Percentiles rank a stretch among this genome's conserved stretches.
These are phyloP conservation scores for human DNA, from an alignment of 2,113 vertebrate genomes.

Conservation along the genomic window DNA sequence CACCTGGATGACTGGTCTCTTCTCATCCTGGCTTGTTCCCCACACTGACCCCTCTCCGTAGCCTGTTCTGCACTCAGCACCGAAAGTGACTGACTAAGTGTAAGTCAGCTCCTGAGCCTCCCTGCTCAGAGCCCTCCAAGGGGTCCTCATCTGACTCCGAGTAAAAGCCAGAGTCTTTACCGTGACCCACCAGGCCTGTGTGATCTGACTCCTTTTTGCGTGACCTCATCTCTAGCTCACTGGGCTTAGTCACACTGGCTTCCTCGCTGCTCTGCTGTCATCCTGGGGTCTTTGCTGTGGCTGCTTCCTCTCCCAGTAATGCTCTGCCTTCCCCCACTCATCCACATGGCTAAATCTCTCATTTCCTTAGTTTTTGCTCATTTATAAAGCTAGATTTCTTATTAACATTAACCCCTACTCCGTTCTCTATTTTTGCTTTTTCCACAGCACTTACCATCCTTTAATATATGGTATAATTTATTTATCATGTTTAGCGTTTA, in stretches of 20 bases:
- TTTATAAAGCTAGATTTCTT: background rate
- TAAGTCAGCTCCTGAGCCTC: background rate
- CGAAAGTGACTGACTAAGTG: background rate
- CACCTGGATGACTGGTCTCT: background rate
- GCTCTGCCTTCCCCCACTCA: background rate
- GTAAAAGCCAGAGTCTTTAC: background rate
- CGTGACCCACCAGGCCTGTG: fast-evolving
- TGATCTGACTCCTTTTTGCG: fast-evolving
- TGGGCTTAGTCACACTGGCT: background rate
- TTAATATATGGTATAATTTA: background rate
- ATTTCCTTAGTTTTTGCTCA: background rate
- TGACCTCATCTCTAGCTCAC: background rate
- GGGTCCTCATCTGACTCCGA: fast-evolving
- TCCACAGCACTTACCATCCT: background rate
- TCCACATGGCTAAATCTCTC: background rate
- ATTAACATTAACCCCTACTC: background rate
- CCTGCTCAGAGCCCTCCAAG: background rate
- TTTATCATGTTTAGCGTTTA: background rate
- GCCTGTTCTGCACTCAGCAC: background rate
- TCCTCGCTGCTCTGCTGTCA: background rate
- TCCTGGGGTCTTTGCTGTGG: background rate
- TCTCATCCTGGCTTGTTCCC: background rate
- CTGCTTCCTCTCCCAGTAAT: background rate
- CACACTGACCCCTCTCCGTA: fast-evolving
- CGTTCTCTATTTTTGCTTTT: background rate